Conservation (phyloP, 2,113 vertebrate genomes). For the Nerophis ophidion region DNA sequence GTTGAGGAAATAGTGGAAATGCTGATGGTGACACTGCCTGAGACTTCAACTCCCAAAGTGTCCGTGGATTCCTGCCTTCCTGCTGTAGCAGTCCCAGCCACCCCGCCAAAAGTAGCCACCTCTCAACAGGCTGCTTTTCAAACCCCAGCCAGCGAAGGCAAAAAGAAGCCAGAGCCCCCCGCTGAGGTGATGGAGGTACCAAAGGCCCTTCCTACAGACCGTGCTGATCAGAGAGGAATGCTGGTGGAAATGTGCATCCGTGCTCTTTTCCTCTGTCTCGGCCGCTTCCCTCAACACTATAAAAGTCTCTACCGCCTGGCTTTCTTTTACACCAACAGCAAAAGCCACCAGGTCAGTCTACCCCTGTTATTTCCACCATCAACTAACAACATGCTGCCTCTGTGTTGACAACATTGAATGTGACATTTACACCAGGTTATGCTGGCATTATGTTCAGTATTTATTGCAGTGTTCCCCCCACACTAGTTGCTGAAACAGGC, state of each 20-base stretch:
- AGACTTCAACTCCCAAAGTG: constrained; percentile 56
- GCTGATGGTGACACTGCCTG: constrained; percentile 61
- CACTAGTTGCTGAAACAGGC: constrained; percentile 50
- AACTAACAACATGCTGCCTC: neutral
- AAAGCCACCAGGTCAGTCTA: constrained; percentile 82
- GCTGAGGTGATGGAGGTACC: constrained; percentile 76
- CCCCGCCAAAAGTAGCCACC: constrained; percentile 53
- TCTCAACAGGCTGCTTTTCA: constrained; percentile 38
- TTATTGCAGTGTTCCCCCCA: neutral
- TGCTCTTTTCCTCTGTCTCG: constrained; percentile 86
- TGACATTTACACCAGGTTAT: neutral
- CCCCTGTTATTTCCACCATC: neutral
- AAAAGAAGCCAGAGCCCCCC: constrained; percentile 69
- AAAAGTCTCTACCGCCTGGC: constrained; percentile 96
- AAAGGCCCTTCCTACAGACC: constrained; percentile 76
- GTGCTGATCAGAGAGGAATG: constrained; percentile 80
- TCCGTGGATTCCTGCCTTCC: constrained; percentile 36
- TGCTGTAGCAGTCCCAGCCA: constrained; percentile 42
- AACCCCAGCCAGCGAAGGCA: constrained; percentile 69
- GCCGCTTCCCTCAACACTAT: constrained; percentile 97
- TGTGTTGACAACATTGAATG: neutral
- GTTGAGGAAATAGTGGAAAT: constrained; percentile 63
- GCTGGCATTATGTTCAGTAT: constrained; percentile 12
- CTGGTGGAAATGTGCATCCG: constrained; percentile 86
- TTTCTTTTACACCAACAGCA: constrained; percentile 87